A percentile compares a stretch with the other conserved stretches of the same genome.
Conservation (phyloP, 2,113 vertebrate genomes). For the Clupea harengus region DNA sequence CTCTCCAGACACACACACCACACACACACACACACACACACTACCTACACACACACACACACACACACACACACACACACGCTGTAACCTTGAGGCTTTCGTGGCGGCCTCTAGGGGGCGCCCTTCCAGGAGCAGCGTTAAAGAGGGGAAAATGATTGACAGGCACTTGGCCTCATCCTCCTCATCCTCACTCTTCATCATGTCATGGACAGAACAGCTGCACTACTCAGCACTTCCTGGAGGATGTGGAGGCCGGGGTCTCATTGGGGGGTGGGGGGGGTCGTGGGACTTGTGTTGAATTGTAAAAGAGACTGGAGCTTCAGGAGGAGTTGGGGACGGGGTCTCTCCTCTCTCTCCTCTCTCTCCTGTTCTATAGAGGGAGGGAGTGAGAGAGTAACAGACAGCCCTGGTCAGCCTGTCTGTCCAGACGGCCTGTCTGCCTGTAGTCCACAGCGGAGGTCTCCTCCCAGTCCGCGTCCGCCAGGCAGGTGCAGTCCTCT, state of each 20-base stretch:
- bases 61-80: background rate
- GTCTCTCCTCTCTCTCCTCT: background rate
- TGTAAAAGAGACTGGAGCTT: slow-evolving; percentile 21
- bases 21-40: background rate
- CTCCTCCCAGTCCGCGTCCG: no score
- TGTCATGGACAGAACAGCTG: background rate
- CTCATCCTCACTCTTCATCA: background rate
- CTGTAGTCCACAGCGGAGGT: background rate
- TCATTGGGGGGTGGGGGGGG: background rate
- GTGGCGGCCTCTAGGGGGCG: background rate
- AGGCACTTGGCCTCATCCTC: background rate
- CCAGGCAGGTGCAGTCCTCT: background rate
- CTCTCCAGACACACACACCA: background rate
- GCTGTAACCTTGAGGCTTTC: background rate
- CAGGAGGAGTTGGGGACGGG: background rate
- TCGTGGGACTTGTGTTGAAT: background rate
- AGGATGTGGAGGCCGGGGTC: background rate
- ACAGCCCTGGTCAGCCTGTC: slow-evolving; percentile 36
- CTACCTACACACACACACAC: background rate
- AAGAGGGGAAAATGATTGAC: background rate
- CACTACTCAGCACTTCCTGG: background rate
- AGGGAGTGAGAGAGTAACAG: background rate
- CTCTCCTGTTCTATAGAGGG: background rate
- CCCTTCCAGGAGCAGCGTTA: slow-evolving; percentile 17
- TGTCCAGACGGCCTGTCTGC: background rate